Base-by-base conservation (phyloP, 2,113 vertebrate genomes). In the Rhynchomys soricoides region DNA sequence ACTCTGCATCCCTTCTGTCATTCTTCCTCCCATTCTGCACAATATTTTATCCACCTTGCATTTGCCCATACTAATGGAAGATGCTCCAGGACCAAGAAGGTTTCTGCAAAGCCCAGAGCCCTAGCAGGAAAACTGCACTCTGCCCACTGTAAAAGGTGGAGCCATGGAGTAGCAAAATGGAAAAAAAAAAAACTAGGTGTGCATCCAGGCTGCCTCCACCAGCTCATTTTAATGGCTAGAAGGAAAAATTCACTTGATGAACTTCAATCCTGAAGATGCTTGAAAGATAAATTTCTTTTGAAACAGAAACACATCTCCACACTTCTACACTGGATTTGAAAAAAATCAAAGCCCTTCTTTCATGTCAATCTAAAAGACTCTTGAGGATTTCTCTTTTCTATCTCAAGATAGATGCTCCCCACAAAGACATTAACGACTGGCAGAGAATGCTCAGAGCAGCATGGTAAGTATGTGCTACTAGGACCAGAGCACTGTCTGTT, bases 271-370 rank as follows among this genome's bases (percentile, higher is more conserved):
- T 92, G 79, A 98, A 97, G 95, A 96, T 93, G 83, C 96, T 98
- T 93, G 79, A 97, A 98, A 97, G 95, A 96, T 95, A 97, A 96
- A 96, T 97, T 96, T 96, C 93, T 97, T 97, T 96, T 95, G 92
- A 96, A 96, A 96, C 89, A 95, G 55, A 96, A 95, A 62, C 40
- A 45, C 22, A 16, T 15, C n/a, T 78, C 82, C 90, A 62, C 45
- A 91, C 94, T 97, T 97, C 86, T 89, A 93, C 29, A 86, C 85
- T 79, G 55, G 92, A 95, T 97, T 98, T 97, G 75, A 86, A 68
- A 52, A 70, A 37, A 95, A 95, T 96, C 97, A 98, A 97, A 97
- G 96, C 12, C 52, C 93, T 92, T 83, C 95, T 96, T 97, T 97
- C 81, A 97, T 96, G 89, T 93, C 90, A 81, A 68, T 95, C 95